Base-by-base conservation (phyloP, 2,113 vertebrate genomes). In the Dicrurus megarhynchus region DNA sequence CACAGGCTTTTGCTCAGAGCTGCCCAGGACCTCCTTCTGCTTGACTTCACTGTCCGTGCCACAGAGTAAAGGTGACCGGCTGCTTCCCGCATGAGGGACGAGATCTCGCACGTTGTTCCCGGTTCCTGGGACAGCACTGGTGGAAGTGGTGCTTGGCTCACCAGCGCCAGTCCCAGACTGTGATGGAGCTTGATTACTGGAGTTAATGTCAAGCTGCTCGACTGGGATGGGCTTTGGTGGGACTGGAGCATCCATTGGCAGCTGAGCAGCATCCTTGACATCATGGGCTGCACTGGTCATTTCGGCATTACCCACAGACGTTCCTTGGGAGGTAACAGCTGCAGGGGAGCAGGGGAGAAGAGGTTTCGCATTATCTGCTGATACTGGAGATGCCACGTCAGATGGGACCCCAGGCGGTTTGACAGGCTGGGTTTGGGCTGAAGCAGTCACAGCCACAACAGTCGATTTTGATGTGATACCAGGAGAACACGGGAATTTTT, bases 191-290 rank as follows among this genome's bases (percentile, higher is more conserved):
- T 96, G 97, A 81, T 76, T 95, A 65, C 83, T 89, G 37, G 97
- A 87, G 24, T 97, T 87, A 37, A 95, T 90, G 59, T 96, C 98
- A 87, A 98, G 98, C 95, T 98, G 98, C 97, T 98, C 98, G 42
- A 64, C 87, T 6, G 98, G 97, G 86, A 98, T 90, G 35, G 96
- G 73, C 60, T 98, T 95, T 12, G 94, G 86, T 68, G 93, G 93
- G 52, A 52, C 53, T 6, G 80, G 41, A 89, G 81, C 56, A 49
- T 88, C 79, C 46, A 16, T 4, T 1, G 37, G 22, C 50, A 80
- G 88, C 63, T 24, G 73, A 61, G 69, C 8, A 50, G 77, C 59
- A 33, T 32, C 35, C 42, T 64, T 41, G 26, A 39, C 9, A 7
- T 63, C 78, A 70, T 0, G 3, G 6, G 18, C 13, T 42, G 55